Percentiles rank a stretch among this genome's conserved stretches.
Evolutionary conservation across 2,888 invertebrate species (phyloP).

Genomic region (Molanna angustata): DNA sequence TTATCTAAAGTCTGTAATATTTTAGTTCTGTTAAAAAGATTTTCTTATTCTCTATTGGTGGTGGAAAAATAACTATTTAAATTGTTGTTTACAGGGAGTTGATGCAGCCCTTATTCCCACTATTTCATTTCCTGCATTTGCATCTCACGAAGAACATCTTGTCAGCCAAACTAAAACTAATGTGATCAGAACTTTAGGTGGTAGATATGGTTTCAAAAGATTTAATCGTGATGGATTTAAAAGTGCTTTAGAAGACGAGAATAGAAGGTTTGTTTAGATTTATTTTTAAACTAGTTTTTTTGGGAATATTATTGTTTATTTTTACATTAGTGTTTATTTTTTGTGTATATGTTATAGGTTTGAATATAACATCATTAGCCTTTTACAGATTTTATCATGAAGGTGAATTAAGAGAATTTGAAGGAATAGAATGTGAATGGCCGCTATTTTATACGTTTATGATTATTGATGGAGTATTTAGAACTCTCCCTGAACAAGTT

Average conservation of each 20-base stretch:
- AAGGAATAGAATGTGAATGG: slow-evolving; percentile 97
- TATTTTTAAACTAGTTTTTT: no score
- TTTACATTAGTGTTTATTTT: no score
- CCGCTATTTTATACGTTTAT: slow-evolving; percentile 94
- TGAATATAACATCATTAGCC: no score
- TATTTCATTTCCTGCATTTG: slow-evolving; percentile 97
- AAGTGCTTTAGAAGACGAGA: slow-evolving; percentile 80
- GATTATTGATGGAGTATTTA: slow-evolving; percentile 94
- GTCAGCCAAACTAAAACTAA: slow-evolving; percentile 85
- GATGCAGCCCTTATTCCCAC: slow-evolving; percentile 91
- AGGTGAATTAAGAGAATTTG: slow-evolving; percentile 93
- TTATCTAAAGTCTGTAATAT: no score
- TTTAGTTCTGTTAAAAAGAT: no score
- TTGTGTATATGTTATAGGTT: no score
- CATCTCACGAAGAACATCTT: slow-evolving; percentile 92
- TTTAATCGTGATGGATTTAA: slow-evolving; percentile 94
- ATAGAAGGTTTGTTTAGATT: slow-evolving; percentile 46
- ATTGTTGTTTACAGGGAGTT: slow-evolving; percentile 73
- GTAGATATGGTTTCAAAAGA: slow-evolving; percentile 90
- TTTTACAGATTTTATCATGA: slow-evolving; percentile 71
- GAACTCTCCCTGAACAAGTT: slow-evolving; percentile 84
- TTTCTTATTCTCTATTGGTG: no score
- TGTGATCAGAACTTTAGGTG: slow-evolving; percentile 75
- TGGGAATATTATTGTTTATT: no score
- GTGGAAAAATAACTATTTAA: no score